phyloP scores from a whole-genome alignment of 2,113 vertebrate species.

The Python bivittatus region DNA sequence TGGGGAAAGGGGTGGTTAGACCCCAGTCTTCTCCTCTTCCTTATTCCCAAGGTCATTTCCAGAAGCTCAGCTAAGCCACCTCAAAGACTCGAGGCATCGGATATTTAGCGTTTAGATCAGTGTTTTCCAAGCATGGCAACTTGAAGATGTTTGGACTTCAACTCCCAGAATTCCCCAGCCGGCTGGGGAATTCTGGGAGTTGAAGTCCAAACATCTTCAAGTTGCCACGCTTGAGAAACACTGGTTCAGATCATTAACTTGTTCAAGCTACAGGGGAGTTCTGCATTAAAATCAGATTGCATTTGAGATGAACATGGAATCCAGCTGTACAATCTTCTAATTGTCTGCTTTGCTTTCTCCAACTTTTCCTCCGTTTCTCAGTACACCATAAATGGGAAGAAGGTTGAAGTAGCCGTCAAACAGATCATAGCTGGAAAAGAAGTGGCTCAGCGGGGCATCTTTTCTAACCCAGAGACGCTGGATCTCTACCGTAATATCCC shows the following conservation, averaged over 20 bases:
- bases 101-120: too few species aligned
- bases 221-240: constrained; percentile 11
- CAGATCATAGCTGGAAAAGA: constrained; percentile 88
- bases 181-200: background rate
- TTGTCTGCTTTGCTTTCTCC: background rate
- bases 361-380: constrained; percentile 52
- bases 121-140: background rate
- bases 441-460: constrained; percentile 85
- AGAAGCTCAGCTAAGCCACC: too few species aligned
- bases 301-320: constrained; percentile 24
- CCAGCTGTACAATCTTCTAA: constrained; percentile 15
- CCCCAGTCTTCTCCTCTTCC: too few species aligned
- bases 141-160: background rate
- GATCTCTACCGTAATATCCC: constrained; percentile 92
- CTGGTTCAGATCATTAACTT: constrained; percentile 49
- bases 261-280: constrained; percentile 27
- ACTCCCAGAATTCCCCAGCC: background rate
- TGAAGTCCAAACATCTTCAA: background rate
- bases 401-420: constrained; percentile 96
- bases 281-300: constrained; percentile 58
- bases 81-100: too few species aligned
- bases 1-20: too few species aligned
- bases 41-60: too few species aligned
- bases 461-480: constrained; percentile 92
- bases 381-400: constrained; percentile 97